Evolutionary conservation across 2,113 vertebrate genomes (phyloP).

Genomic region (Stegostoma tigrinum): DNA sequence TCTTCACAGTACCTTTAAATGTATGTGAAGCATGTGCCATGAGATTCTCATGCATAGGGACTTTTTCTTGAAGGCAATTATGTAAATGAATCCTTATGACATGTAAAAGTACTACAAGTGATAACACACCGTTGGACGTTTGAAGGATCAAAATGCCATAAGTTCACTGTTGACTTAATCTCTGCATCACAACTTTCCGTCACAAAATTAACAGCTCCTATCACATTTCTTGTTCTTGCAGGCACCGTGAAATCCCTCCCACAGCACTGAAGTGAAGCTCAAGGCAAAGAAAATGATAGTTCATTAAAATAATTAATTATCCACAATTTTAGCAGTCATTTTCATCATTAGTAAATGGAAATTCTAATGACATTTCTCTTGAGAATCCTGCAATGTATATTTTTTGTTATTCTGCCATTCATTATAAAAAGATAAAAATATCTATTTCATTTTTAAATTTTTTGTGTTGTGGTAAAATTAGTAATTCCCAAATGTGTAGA

Average conservation of each 20-base stretch:
- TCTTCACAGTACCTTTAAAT: no score
- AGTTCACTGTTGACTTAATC: background rate
- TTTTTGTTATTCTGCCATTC: background rate
- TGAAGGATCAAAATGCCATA: background rate
- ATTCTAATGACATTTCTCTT: background rate
- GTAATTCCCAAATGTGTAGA: background rate
- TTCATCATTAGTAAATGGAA: slow-evolving; percentile 1
- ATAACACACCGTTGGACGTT: background rate
- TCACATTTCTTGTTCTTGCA: background rate
- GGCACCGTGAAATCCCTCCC: background rate
- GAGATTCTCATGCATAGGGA: background rate
- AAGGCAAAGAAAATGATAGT: background rate
- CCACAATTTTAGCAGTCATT: background rate
- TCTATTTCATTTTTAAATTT: background rate
- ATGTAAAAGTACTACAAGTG: background rate
- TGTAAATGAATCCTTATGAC: background rate
- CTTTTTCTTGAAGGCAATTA: background rate
- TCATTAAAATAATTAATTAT: slow-evolving; percentile 31
- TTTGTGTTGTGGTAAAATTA: background rate
- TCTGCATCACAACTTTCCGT: background rate
- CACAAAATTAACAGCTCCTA: background rate
- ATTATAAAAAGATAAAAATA: background rate
- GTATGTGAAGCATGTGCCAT: background rate
- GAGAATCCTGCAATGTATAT: background rate
- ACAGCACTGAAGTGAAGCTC: background rate